phyloP scores from a whole-genome alignment of 2,888 invertebrate species.

The Apocheima hispidaria region DNA sequence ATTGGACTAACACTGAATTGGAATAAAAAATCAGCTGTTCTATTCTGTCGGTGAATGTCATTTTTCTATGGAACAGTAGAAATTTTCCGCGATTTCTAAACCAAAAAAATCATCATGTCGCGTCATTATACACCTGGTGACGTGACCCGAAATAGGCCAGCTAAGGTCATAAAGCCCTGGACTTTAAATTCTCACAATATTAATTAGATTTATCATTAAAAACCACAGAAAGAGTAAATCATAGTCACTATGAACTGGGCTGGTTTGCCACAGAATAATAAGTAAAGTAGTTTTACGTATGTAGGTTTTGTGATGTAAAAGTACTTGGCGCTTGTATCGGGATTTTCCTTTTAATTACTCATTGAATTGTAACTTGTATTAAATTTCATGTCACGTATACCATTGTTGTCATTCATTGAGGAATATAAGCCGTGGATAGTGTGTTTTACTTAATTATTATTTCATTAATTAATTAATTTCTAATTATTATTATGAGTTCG shows the following conservation, averaged over 20 bases:
- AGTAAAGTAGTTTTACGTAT: not conserved
- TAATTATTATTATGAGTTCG: not conserved
- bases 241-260: not conserved
- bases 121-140: conserved; percentile 3
- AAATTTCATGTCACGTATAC: conserved; percentile 14
- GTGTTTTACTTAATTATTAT: not conserved
- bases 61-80: too few relatives aligned
- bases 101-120: too few relatives aligned
- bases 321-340: conserved; percentile 4
- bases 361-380: conserved; percentile 11
- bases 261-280: not conserved
- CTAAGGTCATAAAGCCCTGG: too few relatives aligned
- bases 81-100: too few relatives aligned
- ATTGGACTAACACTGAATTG: too few relatives aligned
- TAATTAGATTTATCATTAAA: conserved; percentile 27
- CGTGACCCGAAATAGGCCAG: conserved; percentile 20
- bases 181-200: conserved; percentile 26
- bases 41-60: too few relatives aligned
- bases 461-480: too few relatives aligned
- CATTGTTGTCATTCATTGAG: conserved; percentile 5
- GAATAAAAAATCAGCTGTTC: too few relatives aligned
- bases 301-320: not conserved
- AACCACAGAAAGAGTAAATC: conserved; percentile 7
- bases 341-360: conserved; percentile 43
- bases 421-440: conserved; percentile 2